These are phyloP conservation scores for Campylomormyrus tamandua DNA, from an alignment of 2,113 vertebrate genomes.

Conservation along the genomic window DNA sequence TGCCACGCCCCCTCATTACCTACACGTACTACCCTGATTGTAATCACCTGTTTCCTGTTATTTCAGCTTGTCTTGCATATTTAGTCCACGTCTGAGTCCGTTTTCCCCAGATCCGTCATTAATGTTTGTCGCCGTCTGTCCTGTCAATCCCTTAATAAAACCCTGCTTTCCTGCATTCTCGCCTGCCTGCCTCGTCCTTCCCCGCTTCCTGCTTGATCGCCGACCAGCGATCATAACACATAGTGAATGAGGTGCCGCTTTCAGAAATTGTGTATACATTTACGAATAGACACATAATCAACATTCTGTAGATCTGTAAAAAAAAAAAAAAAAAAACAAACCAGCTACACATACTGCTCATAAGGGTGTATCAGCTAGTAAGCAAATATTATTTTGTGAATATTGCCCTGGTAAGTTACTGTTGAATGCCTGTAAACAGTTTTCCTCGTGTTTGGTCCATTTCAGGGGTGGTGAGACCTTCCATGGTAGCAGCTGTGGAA, in stretches of 20 bases:
- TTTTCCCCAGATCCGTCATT: no score
- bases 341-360: not conserved
- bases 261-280: not conserved
- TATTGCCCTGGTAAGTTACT: not conserved
- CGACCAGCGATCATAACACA: not conserved
- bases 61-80: no score
- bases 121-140: no score
- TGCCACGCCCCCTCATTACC: no score
- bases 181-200: no score
- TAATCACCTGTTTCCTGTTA: no score
- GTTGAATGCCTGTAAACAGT: not conserved
- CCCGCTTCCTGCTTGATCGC: no score
- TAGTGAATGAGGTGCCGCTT: not conserved
- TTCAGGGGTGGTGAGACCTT: not conserved
- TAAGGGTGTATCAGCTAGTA: not conserved
- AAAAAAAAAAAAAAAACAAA: not conserved
- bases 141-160: no score
- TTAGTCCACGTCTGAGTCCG: no score
- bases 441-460: constrained; percentile 58
- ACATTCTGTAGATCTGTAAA: not conserved
- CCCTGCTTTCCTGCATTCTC: no score
- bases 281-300: not conserved
- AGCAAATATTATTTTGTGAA: not conserved
- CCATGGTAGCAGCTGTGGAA: not conserved
- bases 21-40: no score